phyloP scores from a whole-genome alignment of 2,888 invertebrate species.

The Coelinius sp. region DNA sequence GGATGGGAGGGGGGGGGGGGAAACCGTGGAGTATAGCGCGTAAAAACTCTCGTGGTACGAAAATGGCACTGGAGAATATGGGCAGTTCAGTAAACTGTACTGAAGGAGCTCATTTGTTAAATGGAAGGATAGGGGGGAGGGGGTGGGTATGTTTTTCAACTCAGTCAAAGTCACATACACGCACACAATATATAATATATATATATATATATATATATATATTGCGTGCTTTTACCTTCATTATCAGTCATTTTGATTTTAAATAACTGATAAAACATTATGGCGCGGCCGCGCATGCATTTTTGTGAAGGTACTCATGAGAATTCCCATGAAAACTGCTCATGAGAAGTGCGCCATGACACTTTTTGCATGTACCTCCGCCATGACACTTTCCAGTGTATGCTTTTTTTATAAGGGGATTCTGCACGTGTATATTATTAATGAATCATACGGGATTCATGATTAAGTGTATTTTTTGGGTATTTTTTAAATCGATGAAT shows the following conservation, averaged over 20 bases:
- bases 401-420: no score
- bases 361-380: no score
- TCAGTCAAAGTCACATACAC: conserved; percentile 26
- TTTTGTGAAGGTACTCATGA: no score
- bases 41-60: conserved; percentile 20
- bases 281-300: no score
- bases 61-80: conserved; percentile 24
- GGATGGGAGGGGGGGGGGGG: conserved; percentile 9
- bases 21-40: background rate
- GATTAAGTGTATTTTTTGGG: background rate
- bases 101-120: conserved; percentile 7
- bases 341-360: no score
- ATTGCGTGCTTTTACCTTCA: conserved; percentile 9
- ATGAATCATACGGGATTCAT: conserved; percentile 17
- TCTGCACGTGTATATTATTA: background rate
- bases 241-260: conserved; percentile 37
- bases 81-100: conserved; percentile 22
- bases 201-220: no score
- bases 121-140: conserved; percentile 12
- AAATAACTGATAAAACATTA: no score
- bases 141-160: conserved; percentile 6
- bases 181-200: conserved; percentile 19
- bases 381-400: no score
- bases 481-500: no score
- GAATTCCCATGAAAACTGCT: no score